phyloP scores from a whole-genome alignment of 2,888 invertebrate species.

The Copidosoma aretas region DNA sequence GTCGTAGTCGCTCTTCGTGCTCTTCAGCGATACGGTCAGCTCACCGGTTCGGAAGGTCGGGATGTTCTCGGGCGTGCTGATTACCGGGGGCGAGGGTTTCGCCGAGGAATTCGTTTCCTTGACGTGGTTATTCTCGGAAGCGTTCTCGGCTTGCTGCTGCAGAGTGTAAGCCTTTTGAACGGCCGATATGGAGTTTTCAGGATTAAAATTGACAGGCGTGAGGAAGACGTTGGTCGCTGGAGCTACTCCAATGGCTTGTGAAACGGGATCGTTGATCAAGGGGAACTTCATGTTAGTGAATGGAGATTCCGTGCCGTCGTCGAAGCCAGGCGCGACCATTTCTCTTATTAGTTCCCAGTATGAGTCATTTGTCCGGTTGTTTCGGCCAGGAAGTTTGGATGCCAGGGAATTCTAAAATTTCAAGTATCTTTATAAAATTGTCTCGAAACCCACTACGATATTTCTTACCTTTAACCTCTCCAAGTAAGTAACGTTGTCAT shows the following conservation, averaged over 20 bases:
- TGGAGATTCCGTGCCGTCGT: slow-evolving; percentile 66
- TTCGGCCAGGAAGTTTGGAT: slow-evolving; percentile 79
- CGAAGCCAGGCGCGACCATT: slow-evolving; percentile 76
- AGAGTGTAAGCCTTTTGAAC: slow-evolving; percentile 56
- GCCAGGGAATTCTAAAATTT: slow-evolving; percentile 70
- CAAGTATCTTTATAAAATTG: slow-evolving; percentile 4
- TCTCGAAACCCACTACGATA: slow-evolving; percentile 21
- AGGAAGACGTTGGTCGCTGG: slow-evolving; percentile 81
- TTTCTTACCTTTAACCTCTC: slow-evolving; percentile 77
- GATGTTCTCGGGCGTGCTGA: slow-evolving; percentile 50
- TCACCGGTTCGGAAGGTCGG: slow-evolving; percentile 59
- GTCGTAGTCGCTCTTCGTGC: slow-evolving; percentile 57
- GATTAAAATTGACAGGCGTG: slow-evolving; percentile 66
- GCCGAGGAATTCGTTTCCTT: slow-evolving; percentile 34
- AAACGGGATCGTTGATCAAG: slow-evolving; percentile 76
- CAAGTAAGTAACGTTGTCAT: slow-evolving; percentile 76
- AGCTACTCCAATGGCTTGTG: slow-evolving; percentile 68
- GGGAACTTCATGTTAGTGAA: slow-evolving; percentile 74
- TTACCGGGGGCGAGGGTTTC: slow-evolving; percentile 34
- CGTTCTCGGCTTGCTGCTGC: slow-evolving; percentile 43
- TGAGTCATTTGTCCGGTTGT: slow-evolving; percentile 78
- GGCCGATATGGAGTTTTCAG: slow-evolving; percentile 56
- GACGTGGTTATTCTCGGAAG: slow-evolving; percentile 51
- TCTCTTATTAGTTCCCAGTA: slow-evolving; percentile 83
- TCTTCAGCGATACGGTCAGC: slow-evolving; percentile 59